These are phyloP conservation scores for Theretra japonica DNA, from an alignment of 2,888 invertebrate genomes.

Conservation along the genomic window DNA sequence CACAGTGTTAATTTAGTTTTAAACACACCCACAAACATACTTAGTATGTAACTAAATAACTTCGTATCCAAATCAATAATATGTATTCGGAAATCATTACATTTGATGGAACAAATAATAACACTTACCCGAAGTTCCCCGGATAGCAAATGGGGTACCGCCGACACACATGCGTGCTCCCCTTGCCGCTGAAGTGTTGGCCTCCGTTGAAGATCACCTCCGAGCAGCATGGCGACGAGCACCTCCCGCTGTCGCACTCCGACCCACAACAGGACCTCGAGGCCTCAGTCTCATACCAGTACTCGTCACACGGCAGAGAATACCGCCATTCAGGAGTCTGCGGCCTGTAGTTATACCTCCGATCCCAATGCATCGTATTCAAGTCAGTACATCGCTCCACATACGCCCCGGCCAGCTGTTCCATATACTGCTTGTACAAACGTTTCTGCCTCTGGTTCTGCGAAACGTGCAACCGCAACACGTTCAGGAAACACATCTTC, in stretches of 20 bases:
- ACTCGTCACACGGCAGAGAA: slow-evolving; percentile 65
- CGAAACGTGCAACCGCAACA: slow-evolving; percentile 82
- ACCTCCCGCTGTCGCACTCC: slow-evolving; percentile 76
- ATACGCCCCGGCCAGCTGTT: slow-evolving; percentile 77
- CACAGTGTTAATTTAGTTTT: too few species aligned
- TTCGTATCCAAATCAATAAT: too few species aligned
- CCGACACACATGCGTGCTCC: slow-evolving; percentile 63
- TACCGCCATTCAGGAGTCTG: slow-evolving; percentile 73
- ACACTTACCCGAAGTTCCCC: slow-evolving; percentile 77
- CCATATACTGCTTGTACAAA: slow-evolving; percentile 80
- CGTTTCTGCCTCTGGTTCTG: slow-evolving; percentile 81
- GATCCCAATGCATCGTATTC: slow-evolving; percentile 64
- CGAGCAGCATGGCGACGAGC: slow-evolving; percentile 80
- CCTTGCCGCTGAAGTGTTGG: slow-evolving; percentile 75
- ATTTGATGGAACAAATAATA: background rate
- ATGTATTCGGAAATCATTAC: too few species aligned
- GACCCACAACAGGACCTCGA: slow-evolving; percentile 67
- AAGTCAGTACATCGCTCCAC: slow-evolving; percentile 74
- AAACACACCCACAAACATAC: too few species aligned
- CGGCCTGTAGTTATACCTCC: slow-evolving; percentile 56
- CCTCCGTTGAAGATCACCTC: slow-evolving; percentile 83
- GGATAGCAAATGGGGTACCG: slow-evolving; percentile 72
- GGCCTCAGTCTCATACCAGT: slow-evolving; percentile 66
- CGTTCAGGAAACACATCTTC: slow-evolving; percentile 85
- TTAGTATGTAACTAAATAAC: too few species aligned